Evolutionary conservation across 2,113 vertebrate genomes (phyloP), one percentile per base, ranked within the genome.

Genomic region (Oreochromis spilurus): DNA sequence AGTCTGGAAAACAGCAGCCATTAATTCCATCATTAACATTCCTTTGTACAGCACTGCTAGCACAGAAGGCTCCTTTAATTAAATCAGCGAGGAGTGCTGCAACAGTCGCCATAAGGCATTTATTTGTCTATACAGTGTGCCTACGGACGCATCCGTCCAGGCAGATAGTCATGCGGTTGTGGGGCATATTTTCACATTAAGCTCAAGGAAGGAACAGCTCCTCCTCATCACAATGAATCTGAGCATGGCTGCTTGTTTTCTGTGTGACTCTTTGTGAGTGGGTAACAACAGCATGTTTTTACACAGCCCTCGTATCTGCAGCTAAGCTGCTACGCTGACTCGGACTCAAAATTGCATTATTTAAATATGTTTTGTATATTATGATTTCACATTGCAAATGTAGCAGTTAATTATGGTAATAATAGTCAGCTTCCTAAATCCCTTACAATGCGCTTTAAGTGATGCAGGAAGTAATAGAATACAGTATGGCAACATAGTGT

Each of bases 11-110:
- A 87, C 87, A 82, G 88, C 90, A 72, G 90, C 91, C 87, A 92
- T 94, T 95, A 90, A 88, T 94, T 93, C 88, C 85, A 84, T 92
- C 90, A 92, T 94, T 91, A 94, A 70, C 85, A 60, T 89, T 85
- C 72, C 91, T 94, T 92, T 86, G 91, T 89, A 86, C 89, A 78
- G 91, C 70, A n/a, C 81, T 80, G 82, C 87, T 45, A 81, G 91
- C 89, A 91, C 94, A 93, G 86, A 90, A 89, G 91, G 90, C 93
- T 82, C 40, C 81, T 88, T 93, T 95, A 95, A 96, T 96, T 94
- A 93, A 95, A 96, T 96, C 91, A 94, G 91, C 24, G 50, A 86
- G 79, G 57, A 93, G 90, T 4, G 52, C 77, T 82, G 88, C 89
- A 91, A 84, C 88, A 72, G 89, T 89, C 52, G 92, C 95, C 94